Evolutionary conservation across 2,888 invertebrate genomes (phyloP).

Genomic region (Shargacucullia verbasci): DNA sequence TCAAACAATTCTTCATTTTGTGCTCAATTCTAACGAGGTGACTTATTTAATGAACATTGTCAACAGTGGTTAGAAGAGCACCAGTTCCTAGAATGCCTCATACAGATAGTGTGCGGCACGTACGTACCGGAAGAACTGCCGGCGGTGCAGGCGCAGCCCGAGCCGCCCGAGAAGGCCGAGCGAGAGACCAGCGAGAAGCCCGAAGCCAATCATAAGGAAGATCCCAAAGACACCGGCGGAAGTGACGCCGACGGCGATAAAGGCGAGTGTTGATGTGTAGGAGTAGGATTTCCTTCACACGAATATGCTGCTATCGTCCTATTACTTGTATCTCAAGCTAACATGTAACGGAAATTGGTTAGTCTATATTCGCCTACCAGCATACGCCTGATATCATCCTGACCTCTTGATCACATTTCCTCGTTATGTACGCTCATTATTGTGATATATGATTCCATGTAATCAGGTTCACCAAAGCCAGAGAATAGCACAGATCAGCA

Average conservation of each 20-base stretch:
- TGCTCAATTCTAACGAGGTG: not conserved
- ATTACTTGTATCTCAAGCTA: no score
- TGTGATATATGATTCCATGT: not conserved
- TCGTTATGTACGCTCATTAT: no score
- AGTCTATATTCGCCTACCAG: no score
- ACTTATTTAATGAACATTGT: not conserved
- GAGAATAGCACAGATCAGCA: slow-evolving; percentile 6
- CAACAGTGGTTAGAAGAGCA: slow-evolving; percentile 96
- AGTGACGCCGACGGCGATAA: slow-evolving; percentile 26
- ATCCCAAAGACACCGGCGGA: slow-evolving; percentile 33
- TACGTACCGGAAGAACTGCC: slow-evolving; percentile 70
- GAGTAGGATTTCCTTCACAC: no score
- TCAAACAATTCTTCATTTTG: no score
- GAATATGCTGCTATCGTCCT: no score
- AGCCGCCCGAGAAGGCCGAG: slow-evolving; percentile 63
- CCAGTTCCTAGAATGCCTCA: slow-evolving; percentile 94
- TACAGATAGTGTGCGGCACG: slow-evolving; percentile 88
- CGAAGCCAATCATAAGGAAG: slow-evolving; percentile 56
- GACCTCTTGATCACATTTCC: no score
- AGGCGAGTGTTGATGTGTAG: slow-evolving; percentile 1
- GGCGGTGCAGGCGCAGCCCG: slow-evolving; percentile 13
- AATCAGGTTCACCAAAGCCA: slow-evolving; percentile 14
- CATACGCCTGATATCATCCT: no score
- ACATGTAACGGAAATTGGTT: no score
- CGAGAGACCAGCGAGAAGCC: slow-evolving; percentile 67